Conservation (phyloP, 2,113 vertebrate genomes). For the Scopus umbretta region DNA sequence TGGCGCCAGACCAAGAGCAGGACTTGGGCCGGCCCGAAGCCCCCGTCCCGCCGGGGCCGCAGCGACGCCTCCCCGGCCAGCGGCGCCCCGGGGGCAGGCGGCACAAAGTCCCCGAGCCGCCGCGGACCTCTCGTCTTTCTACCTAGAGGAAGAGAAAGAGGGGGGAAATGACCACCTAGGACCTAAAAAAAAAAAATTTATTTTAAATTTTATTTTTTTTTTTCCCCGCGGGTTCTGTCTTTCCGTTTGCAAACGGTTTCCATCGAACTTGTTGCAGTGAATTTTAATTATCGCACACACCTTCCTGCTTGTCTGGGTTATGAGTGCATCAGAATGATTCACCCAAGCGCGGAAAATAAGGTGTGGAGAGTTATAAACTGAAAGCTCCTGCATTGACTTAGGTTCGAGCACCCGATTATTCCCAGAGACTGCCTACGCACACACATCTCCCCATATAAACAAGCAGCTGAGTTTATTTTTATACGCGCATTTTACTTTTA, state of each 20-base stretch:
- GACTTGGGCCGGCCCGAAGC: neutral
- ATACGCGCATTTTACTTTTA: neutral
- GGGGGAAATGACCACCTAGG: fast-evolving
- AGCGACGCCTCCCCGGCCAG: neutral
- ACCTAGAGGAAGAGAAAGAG: neutral
- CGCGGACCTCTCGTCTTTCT: no score
- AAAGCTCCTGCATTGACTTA: neutral
- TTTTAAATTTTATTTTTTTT: no score
- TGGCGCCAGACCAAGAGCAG: neutral
- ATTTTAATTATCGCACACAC: neutral
- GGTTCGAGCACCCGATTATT: neutral
- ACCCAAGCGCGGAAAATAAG: neutral
- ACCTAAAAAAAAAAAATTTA: no score
- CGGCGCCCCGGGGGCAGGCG: neutral
- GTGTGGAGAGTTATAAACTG: neutral
- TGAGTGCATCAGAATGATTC: neutral
- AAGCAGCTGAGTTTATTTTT: neutral
- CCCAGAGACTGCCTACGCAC: neutral
- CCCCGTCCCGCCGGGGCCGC: neutral
- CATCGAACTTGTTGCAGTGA: neutral
- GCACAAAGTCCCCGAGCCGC: neutral
- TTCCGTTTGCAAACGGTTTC: neutral
- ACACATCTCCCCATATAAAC: neutral
- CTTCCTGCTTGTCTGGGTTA: neutral
- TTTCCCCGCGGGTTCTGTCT: neutral